Evolutionary conservation across 2,797 vertebrate species (phyloP).

Genomic region (Acipenser transmontanus): DNA sequence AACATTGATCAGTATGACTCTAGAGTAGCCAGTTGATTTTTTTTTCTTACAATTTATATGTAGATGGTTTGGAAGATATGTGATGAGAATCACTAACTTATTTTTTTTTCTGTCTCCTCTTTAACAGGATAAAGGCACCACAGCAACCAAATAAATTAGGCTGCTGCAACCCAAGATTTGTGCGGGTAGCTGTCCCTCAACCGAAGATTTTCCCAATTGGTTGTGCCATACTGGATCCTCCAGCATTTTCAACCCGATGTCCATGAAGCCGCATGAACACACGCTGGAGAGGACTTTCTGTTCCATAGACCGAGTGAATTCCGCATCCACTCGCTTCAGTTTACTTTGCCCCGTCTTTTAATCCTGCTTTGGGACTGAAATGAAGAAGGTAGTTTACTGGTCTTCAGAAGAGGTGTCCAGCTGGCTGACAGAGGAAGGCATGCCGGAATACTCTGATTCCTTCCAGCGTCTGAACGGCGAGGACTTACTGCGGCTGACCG

Average conservation of each 20-base stretch:
- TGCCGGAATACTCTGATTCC: slow-evolving; percentile 82
- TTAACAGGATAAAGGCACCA: neutral
- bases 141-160: neutral
- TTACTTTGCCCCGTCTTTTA: slow-evolving; percentile 20
- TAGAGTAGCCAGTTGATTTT: neutral
- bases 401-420: slow-evolving; percentile 73
- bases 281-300: slow-evolving; percentile 33
- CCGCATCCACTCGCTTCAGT: slow-evolving; percentile 7
- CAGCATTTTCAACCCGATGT: slow-evolving; percentile 31
- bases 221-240: slow-evolving; percentile 32
- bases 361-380: slow-evolving; percentile 43
- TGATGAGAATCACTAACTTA: too few relatives aligned
- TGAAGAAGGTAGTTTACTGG: slow-evolving; percentile 85
- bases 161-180: neutral
- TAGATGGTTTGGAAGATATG: too few relatives aligned
- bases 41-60: neutral
- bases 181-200: neutral
- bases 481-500: slow-evolving; percentile 70
- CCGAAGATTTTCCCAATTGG: neutral
- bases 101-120: slow-evolving; percentile 1
- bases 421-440: slow-evolving; percentile 83
- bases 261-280: slow-evolving; percentile 43
- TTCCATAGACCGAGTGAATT: slow-evolving; percentile 31
- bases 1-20: too few relatives aligned
- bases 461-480: slow-evolving; percentile 62